Evolutionary conservation across 2,797 vertebrate species (phyloP).

Genomic region (Calcarius lapponicus): DNA sequence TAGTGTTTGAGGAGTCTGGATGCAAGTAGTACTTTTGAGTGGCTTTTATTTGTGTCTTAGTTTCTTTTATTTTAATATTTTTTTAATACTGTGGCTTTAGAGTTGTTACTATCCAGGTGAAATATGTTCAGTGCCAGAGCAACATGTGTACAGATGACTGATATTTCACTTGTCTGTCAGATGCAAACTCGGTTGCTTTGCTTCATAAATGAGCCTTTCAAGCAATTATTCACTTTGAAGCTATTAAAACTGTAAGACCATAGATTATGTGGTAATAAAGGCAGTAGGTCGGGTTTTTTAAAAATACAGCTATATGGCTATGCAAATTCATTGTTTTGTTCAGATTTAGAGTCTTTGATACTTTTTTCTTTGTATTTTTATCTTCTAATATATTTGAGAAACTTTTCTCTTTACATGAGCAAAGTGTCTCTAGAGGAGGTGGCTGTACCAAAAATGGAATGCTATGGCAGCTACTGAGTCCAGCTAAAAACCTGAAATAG

Average conservation of each 20-base stretch:
- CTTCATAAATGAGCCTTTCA: neutral
- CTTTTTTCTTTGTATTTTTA: neutral
- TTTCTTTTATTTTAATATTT: neutral
- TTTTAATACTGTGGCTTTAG: neutral
- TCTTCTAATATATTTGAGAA: neutral
- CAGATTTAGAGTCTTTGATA: neutral
- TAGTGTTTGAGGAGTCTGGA: neutral
- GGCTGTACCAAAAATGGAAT: neutral
- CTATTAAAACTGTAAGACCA: neutral
- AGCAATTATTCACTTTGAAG: neutral
- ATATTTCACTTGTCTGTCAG: neutral
- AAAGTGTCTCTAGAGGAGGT: neutral
- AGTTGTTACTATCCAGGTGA: neutral
- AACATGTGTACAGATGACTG: neutral
- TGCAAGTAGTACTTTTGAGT: neutral
- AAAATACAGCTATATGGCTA: neutral
- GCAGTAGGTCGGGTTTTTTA: neutral
- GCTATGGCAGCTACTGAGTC: slow-evolving; percentile 27
- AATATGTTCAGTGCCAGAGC: neutral
- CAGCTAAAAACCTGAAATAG: slow-evolving; percentile 52
- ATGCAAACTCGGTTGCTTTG: neutral
- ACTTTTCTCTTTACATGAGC: neutral
- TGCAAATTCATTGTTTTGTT: neutral
- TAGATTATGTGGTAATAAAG: neutral
- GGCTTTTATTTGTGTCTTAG: neutral